These are phyloP conservation scores for Rhagophthalmus giganteus DNA, from an alignment of 2,888 invertebrate genomes.

Conservation along the genomic window DNA sequence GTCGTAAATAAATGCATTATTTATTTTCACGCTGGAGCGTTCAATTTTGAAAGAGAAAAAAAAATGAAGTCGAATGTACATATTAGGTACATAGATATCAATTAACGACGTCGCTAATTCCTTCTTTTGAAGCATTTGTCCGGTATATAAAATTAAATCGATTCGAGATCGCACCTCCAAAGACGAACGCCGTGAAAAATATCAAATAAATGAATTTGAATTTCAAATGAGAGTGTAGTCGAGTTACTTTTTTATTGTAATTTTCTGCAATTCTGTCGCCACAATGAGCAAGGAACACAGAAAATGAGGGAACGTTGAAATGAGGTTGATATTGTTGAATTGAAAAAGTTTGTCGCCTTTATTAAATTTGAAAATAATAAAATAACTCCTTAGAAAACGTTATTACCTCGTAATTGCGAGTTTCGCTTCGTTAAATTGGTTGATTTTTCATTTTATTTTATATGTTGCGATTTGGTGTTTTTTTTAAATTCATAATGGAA, in stretches of 20 bases:
- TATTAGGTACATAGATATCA: no score
- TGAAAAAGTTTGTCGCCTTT: conserved; percentile 40
- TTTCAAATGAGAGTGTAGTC: conserved; percentile 18
- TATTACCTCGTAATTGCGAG: conserved; percentile 27
- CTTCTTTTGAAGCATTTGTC: no score
- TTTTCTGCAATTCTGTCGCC: conserved; percentile 24
- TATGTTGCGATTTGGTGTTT: conserved; percentile 1
- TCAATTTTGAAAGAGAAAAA: no score
- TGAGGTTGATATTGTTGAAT: conserved; percentile 37
- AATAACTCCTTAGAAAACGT: conserved; percentile 33
- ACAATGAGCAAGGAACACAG: conserved; percentile 15
- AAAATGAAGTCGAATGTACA: no score
- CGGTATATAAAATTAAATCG: conserved; percentile 18
- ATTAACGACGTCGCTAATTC: no score
- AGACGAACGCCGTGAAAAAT: conserved; percentile 25
- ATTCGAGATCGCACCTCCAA: conserved; percentile 3
- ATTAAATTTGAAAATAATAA: conserved; percentile 38
- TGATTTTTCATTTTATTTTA: conserved; percentile 15
- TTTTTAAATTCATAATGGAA: no score
- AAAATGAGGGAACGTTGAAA: conserved; percentile 6
- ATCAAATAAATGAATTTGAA: conserved; percentile 36
- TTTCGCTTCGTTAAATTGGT: conserved; percentile 28
- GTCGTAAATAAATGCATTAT: no score
- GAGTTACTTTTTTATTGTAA: conserved; percentile 35
- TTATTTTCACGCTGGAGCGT: no score